phyloP scores from a whole-genome alignment of 2,888 invertebrate species.

The Seladonia tumulorum region DNA sequence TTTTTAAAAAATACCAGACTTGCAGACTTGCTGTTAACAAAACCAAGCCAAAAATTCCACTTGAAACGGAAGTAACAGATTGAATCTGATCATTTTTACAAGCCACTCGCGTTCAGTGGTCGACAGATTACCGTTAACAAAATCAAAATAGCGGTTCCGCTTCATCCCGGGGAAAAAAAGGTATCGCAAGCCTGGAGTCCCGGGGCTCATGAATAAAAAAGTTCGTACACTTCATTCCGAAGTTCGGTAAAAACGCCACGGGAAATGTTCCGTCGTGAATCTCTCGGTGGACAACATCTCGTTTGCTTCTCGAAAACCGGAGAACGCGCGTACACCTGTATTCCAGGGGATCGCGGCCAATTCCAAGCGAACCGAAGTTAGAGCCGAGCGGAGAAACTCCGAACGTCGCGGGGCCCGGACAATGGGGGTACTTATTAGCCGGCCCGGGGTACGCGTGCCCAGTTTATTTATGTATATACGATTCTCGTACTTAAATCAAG shows the following conservation, averaged over 20 bases:
- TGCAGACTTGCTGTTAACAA: too few species aligned
- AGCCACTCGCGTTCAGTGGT: background rate
- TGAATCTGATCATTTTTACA: background rate
- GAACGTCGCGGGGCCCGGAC: background rate
- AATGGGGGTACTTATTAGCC: background rate
- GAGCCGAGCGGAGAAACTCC: background rate
- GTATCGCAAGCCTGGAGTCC: background rate
- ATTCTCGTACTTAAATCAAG: constrained; percentile 16
- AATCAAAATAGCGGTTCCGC: background rate
- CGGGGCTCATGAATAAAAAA: constrained; percentile 11
- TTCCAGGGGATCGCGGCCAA: background rate
- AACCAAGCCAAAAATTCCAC: too few species aligned
- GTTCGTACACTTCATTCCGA: background rate
- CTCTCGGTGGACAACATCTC: background rate
- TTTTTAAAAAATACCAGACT: background rate
- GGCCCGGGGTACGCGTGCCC: too few species aligned
- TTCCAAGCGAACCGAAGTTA: background rate
- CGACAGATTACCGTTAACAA: background rate
- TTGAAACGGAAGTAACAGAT: background rate
- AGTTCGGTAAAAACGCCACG: constrained; percentile 7
- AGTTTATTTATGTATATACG: constrained; percentile 21
- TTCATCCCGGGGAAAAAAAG: background rate
- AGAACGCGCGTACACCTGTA: background rate
- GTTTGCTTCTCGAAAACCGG: background rate
- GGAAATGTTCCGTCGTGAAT: background rate